phyloP scores from a whole-genome alignment of 1,140 invertebrate species.

The Macrobrachium rosenbergii region DNA sequence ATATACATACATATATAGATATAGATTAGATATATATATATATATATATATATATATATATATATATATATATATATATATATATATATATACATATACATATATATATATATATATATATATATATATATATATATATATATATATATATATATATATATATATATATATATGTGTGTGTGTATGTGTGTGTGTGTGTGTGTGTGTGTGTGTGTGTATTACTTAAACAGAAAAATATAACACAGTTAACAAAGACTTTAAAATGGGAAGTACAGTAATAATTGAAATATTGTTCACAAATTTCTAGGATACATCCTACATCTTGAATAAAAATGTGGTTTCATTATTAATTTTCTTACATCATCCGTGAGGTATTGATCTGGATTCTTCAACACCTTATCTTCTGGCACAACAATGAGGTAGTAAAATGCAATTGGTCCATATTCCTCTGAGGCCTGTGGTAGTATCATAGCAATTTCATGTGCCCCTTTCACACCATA shows the following conservation, averaged over 20 bases:
- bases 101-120: too few relatives aligned
- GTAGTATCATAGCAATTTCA: conserved; percentile 91
- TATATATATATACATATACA: too few relatives aligned
- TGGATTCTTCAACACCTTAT: conserved; percentile 83
- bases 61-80: too few relatives aligned
- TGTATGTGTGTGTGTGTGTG: too few relatives aligned
- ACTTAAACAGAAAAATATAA: background rate
- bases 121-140: too few relatives aligned
- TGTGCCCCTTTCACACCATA: conserved; percentile 88
- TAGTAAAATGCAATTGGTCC: conserved; percentile 99
- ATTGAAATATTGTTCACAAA: background rate
- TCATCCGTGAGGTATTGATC: conserved; percentile 92
- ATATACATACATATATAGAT: too few relatives aligned
- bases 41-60: too few relatives aligned
- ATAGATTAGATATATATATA: too few relatives aligned
- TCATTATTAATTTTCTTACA: conserved; percentile 69
- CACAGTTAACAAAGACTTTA: background rate
- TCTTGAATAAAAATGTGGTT: background rate
- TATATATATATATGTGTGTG: too few relatives aligned
- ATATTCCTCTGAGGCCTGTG: conserved; percentile 97
- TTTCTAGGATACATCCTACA: background rate
- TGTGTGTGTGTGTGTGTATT: too few relatives aligned
- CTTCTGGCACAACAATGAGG: conserved; percentile 94
- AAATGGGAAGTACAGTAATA: background rate
- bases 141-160: too few relatives aligned